Base-by-base conservation (phyloP, 2,113 vertebrate genomes). In the Podiceps cristatus region DNA sequence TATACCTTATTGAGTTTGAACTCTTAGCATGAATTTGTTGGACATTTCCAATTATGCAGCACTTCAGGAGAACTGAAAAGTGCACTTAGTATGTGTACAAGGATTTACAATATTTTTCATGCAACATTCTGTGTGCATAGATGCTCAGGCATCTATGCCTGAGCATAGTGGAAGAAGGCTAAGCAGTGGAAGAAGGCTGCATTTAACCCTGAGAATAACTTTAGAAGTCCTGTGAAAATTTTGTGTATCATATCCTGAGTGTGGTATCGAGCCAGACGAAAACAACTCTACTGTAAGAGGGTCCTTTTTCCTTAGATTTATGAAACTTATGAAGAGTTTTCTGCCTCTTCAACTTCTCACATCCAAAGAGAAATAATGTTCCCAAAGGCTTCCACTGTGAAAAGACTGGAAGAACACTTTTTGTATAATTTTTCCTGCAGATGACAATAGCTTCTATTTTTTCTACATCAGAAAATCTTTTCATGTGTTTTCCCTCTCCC, bases 381-480 rank as follows among this genome's bases (percentile, higher is more conserved):
- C 69, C 69, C 69, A 72, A 87, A 74, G 44, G 60, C 44, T 89
- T 84, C 24, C 44, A 20, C 31, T 7, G 5, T 20, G 83, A 74
- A 77, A 88, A 92, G 45, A 6, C 67, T 66, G 58, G 47, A 77
- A 44, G 24, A 42, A 16, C 83, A 85, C 31, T 49, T 86, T 87
- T 40, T 68, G 13, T 59, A 0, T 66, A 66, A 73, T 53, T 90
- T 89, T 93, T 64, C 66, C n/a, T 82, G 58, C 44, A 50, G 19
- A 17, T 3, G 1, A 76, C 56, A 73, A 47, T 4, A 85, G 35
- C 18, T 56, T 84, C 23, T 56, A 64, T 64, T 87, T 75, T 90
- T 90, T 96, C 83, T 96, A 75, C 64, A 58, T 68, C 76, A 95
- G 91, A 93, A 96, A 66, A 74, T 35, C 52, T 84, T 97, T 93